Conservation (phyloP, 1,140 invertebrate species). For the Micrasema longulum region DNA sequence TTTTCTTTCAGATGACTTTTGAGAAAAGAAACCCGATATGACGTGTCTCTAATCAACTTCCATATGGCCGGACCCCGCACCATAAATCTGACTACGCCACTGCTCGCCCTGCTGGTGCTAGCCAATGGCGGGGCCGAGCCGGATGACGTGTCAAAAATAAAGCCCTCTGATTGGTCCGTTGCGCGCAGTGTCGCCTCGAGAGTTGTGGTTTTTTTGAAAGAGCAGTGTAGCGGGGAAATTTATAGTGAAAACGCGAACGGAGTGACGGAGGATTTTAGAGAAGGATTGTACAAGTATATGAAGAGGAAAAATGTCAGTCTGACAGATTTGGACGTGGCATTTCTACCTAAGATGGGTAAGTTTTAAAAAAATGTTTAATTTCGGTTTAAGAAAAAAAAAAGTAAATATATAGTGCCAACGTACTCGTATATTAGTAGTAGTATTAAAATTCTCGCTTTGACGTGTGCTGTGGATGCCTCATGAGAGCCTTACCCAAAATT, state of each 20-base stretch:
- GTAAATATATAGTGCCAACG: too few relatives aligned
- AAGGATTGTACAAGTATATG: conserved; percentile 14
- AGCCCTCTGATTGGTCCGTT: conserved; percentile 15
- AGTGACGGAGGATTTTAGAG: conserved; percentile 7
- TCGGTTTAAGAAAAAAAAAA: too few relatives aligned
- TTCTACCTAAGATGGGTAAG: conserved; percentile 42
- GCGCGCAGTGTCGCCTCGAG: conserved; percentile 26
- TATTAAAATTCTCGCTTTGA: too few relatives aligned
- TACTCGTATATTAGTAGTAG: too few relatives aligned
- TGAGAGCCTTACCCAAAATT: too few relatives aligned
- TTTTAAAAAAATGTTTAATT: too few relatives aligned
- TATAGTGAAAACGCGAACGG: not conserved
- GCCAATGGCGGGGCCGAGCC: conserved; percentile 29
- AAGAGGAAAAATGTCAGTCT: conserved; percentile 15
- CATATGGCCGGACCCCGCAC: conserved; percentile 35
- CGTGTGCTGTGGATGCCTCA: too few relatives aligned
- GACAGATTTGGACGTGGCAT: conserved; percentile 29
- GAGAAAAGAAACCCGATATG: not conserved
- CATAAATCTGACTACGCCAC: conserved; percentile 5
- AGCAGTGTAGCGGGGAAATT: conserved; percentile 29
- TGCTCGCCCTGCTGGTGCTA: conserved; percentile 35
- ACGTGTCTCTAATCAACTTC: not conserved
- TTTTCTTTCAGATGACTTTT: not conserved
- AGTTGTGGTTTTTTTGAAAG: conserved; percentile 39
- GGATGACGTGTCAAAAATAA: not conserved